A percentile compares a stretch with the other conserved stretches of the same genome.
Evolutionary conservation across 2,113 vertebrate species (phyloP).

Genomic region (Megatriorchis doriae): DNA sequence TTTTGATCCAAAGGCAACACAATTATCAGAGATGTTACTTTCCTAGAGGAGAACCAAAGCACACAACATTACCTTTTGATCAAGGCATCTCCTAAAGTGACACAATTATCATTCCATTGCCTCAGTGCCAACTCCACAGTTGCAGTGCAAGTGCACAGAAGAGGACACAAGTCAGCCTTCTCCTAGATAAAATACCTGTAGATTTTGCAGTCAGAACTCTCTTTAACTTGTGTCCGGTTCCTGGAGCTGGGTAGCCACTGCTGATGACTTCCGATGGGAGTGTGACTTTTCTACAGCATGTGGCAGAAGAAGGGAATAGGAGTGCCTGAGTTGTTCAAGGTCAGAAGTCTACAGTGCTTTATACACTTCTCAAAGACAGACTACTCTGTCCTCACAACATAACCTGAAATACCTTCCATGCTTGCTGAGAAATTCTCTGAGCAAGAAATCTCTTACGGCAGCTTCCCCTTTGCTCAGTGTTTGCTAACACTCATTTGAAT

Average conservation of each 20-base stretch:
- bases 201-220: background rate
- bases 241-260: background rate
- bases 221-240: background rate
- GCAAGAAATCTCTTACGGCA: background rate
- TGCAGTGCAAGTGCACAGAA: background rate
- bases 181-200: rapidly evolving
- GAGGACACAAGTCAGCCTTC: background rate
- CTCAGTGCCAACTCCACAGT: background rate
- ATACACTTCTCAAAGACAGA: background rate
- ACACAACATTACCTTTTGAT: background rate
- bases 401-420: background rate
- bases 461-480: background rate
- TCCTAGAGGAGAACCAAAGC: background rate
- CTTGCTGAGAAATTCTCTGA: background rate
- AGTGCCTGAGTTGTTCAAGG: background rate
- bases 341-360: background rate
- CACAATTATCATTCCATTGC: background rate
- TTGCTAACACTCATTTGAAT: background rate
- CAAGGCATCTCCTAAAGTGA: background rate
- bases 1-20: background rate
- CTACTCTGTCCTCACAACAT: background rate
- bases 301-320: background rate
- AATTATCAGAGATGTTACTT: background rate
- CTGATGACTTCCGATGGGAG: background rate
- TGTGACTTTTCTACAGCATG: background rate